Evolutionary conservation across 2,888 invertebrate species (phyloP).

Genomic region (Macropis europaea): DNA sequence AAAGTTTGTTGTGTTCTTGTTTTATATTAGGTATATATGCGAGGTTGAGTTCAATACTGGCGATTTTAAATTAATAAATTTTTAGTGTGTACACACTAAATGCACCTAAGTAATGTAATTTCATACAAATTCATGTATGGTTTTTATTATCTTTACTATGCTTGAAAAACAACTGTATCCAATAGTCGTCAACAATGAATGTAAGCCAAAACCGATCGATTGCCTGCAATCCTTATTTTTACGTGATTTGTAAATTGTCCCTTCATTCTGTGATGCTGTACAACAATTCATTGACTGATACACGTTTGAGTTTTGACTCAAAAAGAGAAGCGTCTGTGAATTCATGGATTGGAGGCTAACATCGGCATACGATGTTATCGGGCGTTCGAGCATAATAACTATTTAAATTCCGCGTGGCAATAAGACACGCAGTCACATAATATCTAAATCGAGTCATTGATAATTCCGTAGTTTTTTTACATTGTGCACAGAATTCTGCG

Average conservation of each 20-base stretch:
- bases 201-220: conserved; percentile 54
- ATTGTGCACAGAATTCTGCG: conserved; percentile 46
- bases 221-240: conserved; percentile 49
- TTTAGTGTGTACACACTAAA: conserved; percentile 47
- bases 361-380: conserved; percentile 27
- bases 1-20: conserved; percentile 79
- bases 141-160: conserved; percentile 44
- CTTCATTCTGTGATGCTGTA: conserved; percentile 36
- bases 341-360: conserved; percentile 3
- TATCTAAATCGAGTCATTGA: conserved; percentile 50
- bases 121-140: conserved; percentile 28
- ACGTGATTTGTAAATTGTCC: conserved; percentile 48
- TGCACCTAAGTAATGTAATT: conserved; percentile 29
- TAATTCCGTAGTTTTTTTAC: conserved; percentile 56
- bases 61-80: conserved; percentile 61
- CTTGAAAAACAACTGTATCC: conserved; percentile 35
- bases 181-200: conserved; percentile 67
- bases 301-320: conserved; percentile 36
- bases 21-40: conserved; percentile 78
- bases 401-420: conserved; percentile 38
- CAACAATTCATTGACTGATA: conserved; percentile 13
- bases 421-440: conserved; percentile 50
- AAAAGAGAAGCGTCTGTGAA: background rate
- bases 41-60: conserved; percentile 75
- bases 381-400: conserved; percentile 36